These are phyloP conservation scores for Carcharodon carcharias DNA, from an alignment of 2,797 vertebrate species.

Conservation along the genomic window DNA sequence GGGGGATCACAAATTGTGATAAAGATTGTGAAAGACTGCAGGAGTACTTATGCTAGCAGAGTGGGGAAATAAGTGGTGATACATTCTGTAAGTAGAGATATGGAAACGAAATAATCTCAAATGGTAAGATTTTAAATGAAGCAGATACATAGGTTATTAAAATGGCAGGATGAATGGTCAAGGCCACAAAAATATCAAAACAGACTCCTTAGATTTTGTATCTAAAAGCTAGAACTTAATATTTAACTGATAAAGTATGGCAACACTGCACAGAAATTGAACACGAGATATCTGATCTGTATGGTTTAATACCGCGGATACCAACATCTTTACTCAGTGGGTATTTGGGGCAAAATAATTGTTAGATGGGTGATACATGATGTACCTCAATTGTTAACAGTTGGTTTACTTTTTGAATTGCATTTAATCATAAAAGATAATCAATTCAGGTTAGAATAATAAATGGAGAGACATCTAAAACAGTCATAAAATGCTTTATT, in stretches of 20 bases:
- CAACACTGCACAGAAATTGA: neutral
- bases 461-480: neutral
- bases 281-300: neutral
- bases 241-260: neutral
- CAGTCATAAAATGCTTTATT: conserved; percentile 26
- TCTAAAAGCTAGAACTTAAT: neutral
- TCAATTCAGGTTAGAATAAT: neutral
- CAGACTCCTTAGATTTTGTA: too few relatives aligned
- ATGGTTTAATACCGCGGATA: too few relatives aligned
- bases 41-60: neutral
- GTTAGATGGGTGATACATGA: neutral
- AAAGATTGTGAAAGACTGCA: neutral
- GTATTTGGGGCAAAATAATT: neutral
- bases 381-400: neutral
- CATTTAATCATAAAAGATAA: conserved; percentile 8
- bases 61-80: neutral
- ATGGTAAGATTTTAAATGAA: neutral
- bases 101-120: neutral
- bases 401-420: neutral
- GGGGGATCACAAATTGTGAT: neutral
- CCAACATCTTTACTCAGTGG: neutral
- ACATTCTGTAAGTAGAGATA: neutral
- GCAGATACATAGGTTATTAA: neutral
- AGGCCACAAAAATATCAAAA: neutral
- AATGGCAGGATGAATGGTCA: neutral